These are phyloP conservation scores for Drosophila gaucha DNA, from an alignment of 2,888 invertebrate species.

Conservation along the genomic window DNA sequence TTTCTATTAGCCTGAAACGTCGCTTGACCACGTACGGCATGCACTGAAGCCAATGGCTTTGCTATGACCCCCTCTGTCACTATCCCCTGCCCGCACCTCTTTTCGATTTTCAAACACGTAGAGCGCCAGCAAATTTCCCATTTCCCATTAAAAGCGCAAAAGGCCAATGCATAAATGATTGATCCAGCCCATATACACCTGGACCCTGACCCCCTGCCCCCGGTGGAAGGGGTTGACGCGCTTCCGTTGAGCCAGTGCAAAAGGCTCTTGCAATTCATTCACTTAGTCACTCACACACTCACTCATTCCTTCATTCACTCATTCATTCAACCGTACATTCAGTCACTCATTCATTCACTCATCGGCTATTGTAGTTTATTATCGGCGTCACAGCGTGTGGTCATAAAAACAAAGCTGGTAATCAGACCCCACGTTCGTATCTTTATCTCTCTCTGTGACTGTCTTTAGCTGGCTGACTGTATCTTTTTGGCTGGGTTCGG, in stretches of 20 bases:
- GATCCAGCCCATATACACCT: constrained; percentile 37
- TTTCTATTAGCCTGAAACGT: constrained; percentile 73
- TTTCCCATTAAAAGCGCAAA: constrained; percentile 72
- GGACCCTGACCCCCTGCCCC: neutral
- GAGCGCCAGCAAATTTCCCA: constrained; percentile 70
- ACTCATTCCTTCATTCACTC: constrained; percentile 15
- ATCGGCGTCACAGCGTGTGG: constrained; percentile 51
- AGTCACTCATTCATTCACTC: constrained; percentile 56
- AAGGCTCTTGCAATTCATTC: constrained; percentile 52
- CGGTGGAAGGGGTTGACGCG: constrained; percentile 4
- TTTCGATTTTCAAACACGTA: constrained; percentile 74
- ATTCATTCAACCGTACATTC: constrained; percentile 28
- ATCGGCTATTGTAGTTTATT: constrained; percentile 73
- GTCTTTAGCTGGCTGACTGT: constrained; percentile 12
- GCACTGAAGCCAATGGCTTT: constrained; percentile 37
- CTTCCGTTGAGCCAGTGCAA: constrained; percentile 36
- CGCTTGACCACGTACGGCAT: constrained; percentile 71
- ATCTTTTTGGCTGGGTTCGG: constrained; percentile 5
- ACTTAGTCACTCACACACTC: constrained; percentile 41
- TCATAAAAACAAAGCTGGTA: constrained; percentile 63
- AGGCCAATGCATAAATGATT: constrained; percentile 77
- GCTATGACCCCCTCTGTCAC: neutral
- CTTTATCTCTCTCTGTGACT: constrained; percentile 9
- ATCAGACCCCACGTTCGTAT: constrained; percentile 28
- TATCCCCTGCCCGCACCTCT: constrained; percentile 4